Evolutionary conservation across 2,113 vertebrate genomes (phyloP), one percentile per base, ranked within the genome.

Genomic region (Triplophysa dalaica): DNA sequence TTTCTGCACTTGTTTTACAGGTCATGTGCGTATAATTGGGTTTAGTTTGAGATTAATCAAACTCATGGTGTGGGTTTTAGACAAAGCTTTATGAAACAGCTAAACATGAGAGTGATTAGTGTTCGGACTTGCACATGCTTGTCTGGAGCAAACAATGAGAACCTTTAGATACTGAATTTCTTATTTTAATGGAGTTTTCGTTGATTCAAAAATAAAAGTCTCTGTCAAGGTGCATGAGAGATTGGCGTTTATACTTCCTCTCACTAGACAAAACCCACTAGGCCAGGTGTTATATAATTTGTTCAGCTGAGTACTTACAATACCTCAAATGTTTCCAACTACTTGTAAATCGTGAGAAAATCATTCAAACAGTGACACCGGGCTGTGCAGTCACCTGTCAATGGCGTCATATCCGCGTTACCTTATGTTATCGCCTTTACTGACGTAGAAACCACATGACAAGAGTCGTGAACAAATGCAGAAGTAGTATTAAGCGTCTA

Each of bases 121-220:
- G 24, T 24, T 6, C 45, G 63, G 60, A 29, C 61, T 26, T 66
- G 70, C 69, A 52, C 75, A 50, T 41, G 64, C 72, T 60, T 72
- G 75, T 78, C 79, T 84, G 75, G 70, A 50, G 67, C 54, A 64
- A 84, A 84, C 79, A 84, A 84, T 78, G 56, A 75, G 75, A 75
- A 72, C 75, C 45, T 84, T 81, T 77, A 65, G 65, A 77, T 65
- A 10, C 43, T 38, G 65, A 17, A 75, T 62, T 75, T 56, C 8
- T 22, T 11, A 21, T 83, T 64, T 17, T 41, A 10, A 38, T 60
- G 52, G 60, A 22, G 13, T 22, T 33, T 29, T 45, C 3, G n/a
- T 75, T 67, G 64, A 50, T 16, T 16, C 50, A 52, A 61, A 81
- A 81, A 81, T 77, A 17, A 61, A 81, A 81, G 77, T 77, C 82